phyloP scores from a whole-genome alignment of 2,888 invertebrate genomes.

The Altica lythri region DNA sequence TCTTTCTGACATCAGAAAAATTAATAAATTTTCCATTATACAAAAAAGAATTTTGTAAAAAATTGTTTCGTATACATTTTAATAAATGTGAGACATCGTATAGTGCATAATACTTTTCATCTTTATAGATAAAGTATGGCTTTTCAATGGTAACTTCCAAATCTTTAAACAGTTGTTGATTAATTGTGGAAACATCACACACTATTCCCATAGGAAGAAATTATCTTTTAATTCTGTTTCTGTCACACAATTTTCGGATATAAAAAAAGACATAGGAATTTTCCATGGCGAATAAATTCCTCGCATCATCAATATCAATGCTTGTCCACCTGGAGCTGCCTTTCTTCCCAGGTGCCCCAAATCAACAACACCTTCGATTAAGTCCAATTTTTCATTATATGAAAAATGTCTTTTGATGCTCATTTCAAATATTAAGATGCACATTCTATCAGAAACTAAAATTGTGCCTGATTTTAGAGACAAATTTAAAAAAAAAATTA shows the following conservation, averaged over 20 bases:
- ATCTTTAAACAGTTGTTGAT: not conserved
- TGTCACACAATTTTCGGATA: too few relatives aligned
- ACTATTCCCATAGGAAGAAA: not conserved
- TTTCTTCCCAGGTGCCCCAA: not conserved
- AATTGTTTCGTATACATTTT: not conserved
- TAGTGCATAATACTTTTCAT: not conserved
- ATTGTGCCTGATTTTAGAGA: not conserved
- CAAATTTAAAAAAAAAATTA: not conserved
- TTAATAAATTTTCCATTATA: too few relatives aligned
- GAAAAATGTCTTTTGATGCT: too few relatives aligned
- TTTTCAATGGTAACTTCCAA: not conserved
- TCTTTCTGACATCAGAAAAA: not conserved
- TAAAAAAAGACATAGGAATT: not conserved
- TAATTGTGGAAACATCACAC: not conserved
- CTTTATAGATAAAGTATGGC: not conserved
- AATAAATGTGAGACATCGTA: not conserved
- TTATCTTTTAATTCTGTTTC: too few relatives aligned
- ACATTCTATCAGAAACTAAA: not conserved
- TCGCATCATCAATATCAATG: not conserved
- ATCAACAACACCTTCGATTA: not conserved
- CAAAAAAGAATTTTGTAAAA: not conserved
- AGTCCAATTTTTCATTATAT: not conserved
- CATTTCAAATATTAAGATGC: too few relatives aligned
- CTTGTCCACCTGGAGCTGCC: not conserved
- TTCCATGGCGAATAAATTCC: not conserved